Evolutionary conservation across 2,888 invertebrate genomes (phyloP).

Genomic region (Diachrysia chrysitis): DNA sequence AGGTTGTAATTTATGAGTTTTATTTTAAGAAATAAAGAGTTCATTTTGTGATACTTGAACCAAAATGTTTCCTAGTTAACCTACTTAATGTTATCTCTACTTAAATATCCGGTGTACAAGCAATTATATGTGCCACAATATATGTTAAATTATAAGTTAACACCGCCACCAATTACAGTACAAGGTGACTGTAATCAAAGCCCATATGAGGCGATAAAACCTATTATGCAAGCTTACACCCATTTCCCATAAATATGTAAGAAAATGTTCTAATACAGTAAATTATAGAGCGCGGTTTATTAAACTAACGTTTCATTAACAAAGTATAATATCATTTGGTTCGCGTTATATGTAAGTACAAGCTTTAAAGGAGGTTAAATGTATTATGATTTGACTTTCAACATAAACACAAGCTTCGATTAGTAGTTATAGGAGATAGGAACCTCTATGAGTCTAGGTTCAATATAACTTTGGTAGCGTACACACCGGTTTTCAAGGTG

Average conservation of each 20-base stretch:
- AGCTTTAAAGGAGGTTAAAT: conserved; percentile 35
- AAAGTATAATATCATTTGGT: conserved; percentile 30
- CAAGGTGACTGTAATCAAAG: conserved; percentile 52
- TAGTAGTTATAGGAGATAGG: neutral
- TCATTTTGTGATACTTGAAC: neutral
- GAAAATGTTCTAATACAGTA: conserved; percentile 42
- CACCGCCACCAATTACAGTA: conserved; percentile 35
- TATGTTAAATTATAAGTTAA: conserved; percentile 40
- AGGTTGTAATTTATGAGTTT: neutral
- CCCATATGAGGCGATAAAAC: conserved; percentile 51
- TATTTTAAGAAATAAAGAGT: neutral
- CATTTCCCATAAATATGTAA: conserved; percentile 42
- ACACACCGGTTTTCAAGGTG: too few relatives aligned
- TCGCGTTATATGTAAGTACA: conserved; percentile 19
- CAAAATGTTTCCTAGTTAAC: neutral
- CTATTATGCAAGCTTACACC: conserved; percentile 49
- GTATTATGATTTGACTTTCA: conserved; percentile 33
- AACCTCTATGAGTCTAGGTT: neutral
- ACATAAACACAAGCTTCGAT: conserved; percentile 35
- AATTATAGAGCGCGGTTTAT: conserved; percentile 50
- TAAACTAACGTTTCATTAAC: conserved; percentile 36
- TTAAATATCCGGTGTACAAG: conserved; percentile 8
- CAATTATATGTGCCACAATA: conserved; percentile 38
- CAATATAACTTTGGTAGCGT: too few relatives aligned
- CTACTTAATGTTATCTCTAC: neutral